Evolutionary conservation across 2,888 invertebrate species (phyloP).

Genomic region (Conomelus anceps): DNA sequence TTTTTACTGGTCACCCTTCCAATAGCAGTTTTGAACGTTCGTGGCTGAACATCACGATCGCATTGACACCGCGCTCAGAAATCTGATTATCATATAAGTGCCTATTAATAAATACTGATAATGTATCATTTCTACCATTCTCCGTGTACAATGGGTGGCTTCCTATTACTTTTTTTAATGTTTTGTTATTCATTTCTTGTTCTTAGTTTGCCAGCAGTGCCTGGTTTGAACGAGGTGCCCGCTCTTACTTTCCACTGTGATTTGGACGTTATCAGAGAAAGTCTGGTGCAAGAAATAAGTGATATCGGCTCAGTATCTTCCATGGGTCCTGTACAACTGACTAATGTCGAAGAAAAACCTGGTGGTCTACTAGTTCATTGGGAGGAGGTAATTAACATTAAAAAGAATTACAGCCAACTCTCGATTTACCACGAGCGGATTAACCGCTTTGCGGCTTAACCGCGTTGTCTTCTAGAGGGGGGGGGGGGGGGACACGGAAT

Average conservation of each 20-base stretch:
- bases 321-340: slow-evolving; percentile 44
- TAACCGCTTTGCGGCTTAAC: no score
- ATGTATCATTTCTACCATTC: no score
- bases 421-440: no score
- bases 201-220: slow-evolving; percentile 50
- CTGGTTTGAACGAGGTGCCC: slow-evolving; percentile 50
- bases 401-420: background rate
- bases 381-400: slow-evolving; percentile 41
- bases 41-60: no score
- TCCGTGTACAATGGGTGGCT: background rate
- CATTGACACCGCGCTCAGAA: no score
- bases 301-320: slow-evolving; percentile 35
- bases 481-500: no score
- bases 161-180: background rate
- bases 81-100: no score
- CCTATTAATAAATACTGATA: no score
- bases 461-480: no score
- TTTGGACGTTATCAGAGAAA: slow-evolving; percentile 39
- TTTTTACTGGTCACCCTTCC: no score
- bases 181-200: background rate
- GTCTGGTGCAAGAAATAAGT: slow-evolving; percentile 32
- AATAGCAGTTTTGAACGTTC: no score
- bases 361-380: slow-evolving; percentile 50
- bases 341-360: slow-evolving; percentile 46
- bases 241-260: slow-evolving; percentile 47